These are phyloP conservation scores for Semicossyphus pulcher DNA, from an alignment of 2,113 vertebrate species.

Conservation along the genomic window DNA sequence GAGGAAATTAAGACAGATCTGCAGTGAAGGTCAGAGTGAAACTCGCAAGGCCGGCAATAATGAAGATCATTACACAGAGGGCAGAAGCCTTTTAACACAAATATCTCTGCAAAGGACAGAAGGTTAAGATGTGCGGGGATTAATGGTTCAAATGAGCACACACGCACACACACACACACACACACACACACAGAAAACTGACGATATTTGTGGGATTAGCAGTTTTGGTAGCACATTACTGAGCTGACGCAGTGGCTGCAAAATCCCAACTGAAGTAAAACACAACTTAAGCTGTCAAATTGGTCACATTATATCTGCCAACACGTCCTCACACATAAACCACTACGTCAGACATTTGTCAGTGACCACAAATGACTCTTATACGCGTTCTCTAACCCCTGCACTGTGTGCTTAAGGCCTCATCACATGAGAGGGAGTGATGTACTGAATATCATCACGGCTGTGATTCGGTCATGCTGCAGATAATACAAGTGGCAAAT, in stretches of 20 bases:
- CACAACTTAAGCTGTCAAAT: background rate
- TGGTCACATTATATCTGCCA: background rate
- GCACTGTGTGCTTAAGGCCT: background rate
- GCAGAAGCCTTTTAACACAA: conserved; percentile 40
- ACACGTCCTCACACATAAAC: background rate
- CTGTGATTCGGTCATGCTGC: too few relatives aligned
- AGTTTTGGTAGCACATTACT: background rate
- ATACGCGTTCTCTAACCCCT: background rate
- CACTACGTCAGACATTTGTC: background rate
- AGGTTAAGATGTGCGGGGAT: conserved; percentile 49
- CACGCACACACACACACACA: background rate
- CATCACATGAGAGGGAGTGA: too few relatives aligned
- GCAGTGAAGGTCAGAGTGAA: conserved; percentile 64
- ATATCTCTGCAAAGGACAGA: conserved; percentile 45
- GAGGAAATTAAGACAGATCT: conserved; percentile 52
- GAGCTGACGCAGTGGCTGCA: background rate
- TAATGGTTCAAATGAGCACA: conserved; percentile 36
- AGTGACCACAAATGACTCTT: background rate
- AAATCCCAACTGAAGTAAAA: background rate
- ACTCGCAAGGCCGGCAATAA: conserved; percentile 40
- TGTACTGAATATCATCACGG: too few relatives aligned
- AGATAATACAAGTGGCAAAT: too few relatives aligned
- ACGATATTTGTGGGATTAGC: background rate
- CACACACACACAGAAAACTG: background rate
- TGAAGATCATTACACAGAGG: conserved; percentile 60